phyloP scores from a whole-genome alignment of 1,140 invertebrate genomes.

The Vanessa atalanta region DNA sequence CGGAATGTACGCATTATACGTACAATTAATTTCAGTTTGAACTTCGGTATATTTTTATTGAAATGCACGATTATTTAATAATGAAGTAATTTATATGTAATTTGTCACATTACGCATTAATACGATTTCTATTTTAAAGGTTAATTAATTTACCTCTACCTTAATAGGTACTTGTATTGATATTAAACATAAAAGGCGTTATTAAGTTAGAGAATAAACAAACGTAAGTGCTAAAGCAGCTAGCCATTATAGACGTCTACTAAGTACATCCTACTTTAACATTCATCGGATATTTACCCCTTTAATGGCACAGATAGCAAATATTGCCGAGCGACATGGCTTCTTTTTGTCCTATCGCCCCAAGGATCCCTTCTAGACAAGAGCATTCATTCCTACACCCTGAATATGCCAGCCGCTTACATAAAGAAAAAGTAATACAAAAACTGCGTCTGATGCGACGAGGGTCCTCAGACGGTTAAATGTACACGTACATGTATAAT shows the following conservation, averaged over 20 bases:
- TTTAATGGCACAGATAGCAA: slow-evolving; percentile 36
- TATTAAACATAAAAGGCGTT: background rate
- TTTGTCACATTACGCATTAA: too few species aligned
- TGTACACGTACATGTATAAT: slow-evolving; percentile 56
- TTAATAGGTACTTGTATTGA: too few species aligned
- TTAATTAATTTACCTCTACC: too few species aligned
- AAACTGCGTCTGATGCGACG: slow-evolving; percentile 68
- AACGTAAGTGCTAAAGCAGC: slow-evolving; percentile 10
- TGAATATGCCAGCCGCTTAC: slow-evolving; percentile 54
- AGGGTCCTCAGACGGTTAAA: slow-evolving; percentile 71
- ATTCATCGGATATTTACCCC: slow-evolving; percentile 31
- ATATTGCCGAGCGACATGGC: slow-evolving; percentile 38
- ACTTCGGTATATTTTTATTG: background rate
- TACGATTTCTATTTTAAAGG: too few species aligned
- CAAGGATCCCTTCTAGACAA: slow-evolving; percentile 56
- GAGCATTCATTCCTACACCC: slow-evolving; percentile 53
- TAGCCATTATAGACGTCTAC: slow-evolving; percentile 19
- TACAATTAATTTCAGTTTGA: background rate
- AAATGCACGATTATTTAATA: background rate
- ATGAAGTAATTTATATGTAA: too few species aligned
- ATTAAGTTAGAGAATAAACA: too few species aligned
- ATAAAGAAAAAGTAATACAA: slow-evolving; percentile 69
- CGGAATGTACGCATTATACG: background rate
- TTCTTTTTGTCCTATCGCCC: slow-evolving; percentile 49
- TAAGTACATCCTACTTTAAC: slow-evolving; percentile 18